These are phyloP conservation scores for Andinoacara biseriatus DNA, from an alignment of 2,113 vertebrate genomes.

Conservation along the genomic window DNA sequence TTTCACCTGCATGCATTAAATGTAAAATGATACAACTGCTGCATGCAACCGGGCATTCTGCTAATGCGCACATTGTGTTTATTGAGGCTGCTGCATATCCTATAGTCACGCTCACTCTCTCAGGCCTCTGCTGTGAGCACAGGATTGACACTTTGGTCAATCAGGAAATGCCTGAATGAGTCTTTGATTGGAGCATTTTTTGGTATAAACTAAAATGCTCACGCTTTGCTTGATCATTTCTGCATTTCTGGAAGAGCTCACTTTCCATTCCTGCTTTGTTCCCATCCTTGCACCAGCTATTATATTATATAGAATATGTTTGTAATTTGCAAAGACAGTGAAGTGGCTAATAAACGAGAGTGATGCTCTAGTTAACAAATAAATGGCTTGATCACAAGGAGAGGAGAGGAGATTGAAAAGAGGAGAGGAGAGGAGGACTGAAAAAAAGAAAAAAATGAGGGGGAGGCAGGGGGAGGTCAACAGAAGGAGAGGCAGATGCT, in stretches of 20 bases:
- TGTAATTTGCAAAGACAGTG: conserved; percentile 39
- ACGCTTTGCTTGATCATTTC: not conserved
- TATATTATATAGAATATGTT: conserved; percentile 24
- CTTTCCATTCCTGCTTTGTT: conserved; percentile 9
- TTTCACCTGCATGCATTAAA: not conserved
- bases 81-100: conserved; percentile 8
- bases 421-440: conserved; percentile 11
- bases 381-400: conserved; percentile 20
- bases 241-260: not conserved
- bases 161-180: not conserved
- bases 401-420: conserved; percentile 9
- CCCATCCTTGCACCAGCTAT: not conserved
- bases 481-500: conserved; percentile 83
- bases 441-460: conserved; percentile 17
- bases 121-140: not conserved
- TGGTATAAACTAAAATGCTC: not conserved
- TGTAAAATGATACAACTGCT: conserved; percentile 38
- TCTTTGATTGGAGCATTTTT: not conserved
- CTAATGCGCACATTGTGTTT: conserved; percentile 41
- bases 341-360: conserved; percentile 20
- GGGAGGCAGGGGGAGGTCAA: conserved; percentile 61
- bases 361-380: conserved; percentile 33
- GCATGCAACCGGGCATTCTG: conserved; percentile 10
- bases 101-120: not conserved
- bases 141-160: not conserved